Evolutionary conservation across 2,888 invertebrate genomes (phyloP), one percentile per base, ranked within the genome.

Genomic region (Caenorhabditis sp.): DNA sequence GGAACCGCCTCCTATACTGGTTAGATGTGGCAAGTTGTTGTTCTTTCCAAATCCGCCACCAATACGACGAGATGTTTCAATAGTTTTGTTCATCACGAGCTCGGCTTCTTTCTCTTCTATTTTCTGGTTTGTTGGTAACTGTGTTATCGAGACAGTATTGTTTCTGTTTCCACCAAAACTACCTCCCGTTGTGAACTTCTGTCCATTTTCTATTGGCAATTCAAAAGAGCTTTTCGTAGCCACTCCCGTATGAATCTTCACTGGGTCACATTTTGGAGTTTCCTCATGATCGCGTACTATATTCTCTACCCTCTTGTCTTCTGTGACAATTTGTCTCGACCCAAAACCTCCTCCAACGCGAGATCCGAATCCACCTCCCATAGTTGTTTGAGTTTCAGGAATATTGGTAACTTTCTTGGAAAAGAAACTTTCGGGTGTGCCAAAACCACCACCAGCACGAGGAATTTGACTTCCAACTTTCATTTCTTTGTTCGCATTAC

Each of bases 321-420:
- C n/a, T n/a, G 12, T 26, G 31, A 27, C 19, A 19, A 21, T 50
- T n/a, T 21, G 6, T 21, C 21, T 23, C 10, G 62, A 36, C 24
- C 31, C 50, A 24, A 63, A 55, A 17, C 50, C 59, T 50, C 62
- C 62, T 27, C 62, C 62, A 19, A 62, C 31, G 6, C 37, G 19
- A 21, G 54, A 62, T 37, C 55, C 55, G 62, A 62, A 62, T 24
- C 37, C 62, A 43, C 55, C 62, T 17, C 55, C 55, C 17, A n/a
- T 21, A 8, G 43, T n/a, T 23, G 4, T 23, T 14, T 43, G 43
- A 43, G 43, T 43, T 51, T 51, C 23, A 6, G 21, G n/a, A 21
- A 51, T 10, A 51, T 51, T n/a, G 1, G 51, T 51, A 1, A 51
- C 21, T 23, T 51, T 51, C 23, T 12, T 51, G 10, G 51, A 8